Base-by-base conservation (phyloP, 2,888 invertebrate species). In the Dasysyrphus albostriatus region DNA sequence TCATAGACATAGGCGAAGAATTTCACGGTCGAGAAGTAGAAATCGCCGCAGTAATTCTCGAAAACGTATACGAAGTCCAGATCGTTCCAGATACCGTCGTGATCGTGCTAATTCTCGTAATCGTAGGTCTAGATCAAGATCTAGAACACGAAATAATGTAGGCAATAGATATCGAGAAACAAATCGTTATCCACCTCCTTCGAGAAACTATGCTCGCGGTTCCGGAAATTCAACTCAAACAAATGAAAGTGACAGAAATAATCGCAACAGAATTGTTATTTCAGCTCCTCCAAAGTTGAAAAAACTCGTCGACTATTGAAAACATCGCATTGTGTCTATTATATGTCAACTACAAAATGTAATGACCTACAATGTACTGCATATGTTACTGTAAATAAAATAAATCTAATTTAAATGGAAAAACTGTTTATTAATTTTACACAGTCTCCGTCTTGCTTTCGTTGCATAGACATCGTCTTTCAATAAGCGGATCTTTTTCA, bases 201-300 rank as follows among this genome's bases (percentile, higher is more conserved):
- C 78, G 19, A 69, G 80, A 9, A 78, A 73, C 10, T 85, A 65
- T 37, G 63, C 67, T 7, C 67, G 74, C 37, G 61, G 65, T 74
- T 63, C 58, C 49, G 75, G 58, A 34, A 76, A 77, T 39, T 65
- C 85, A 39, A 61, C 79, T 63, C 77, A 73, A 70, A 61, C 78
- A 29, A 81, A 80, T 24, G 75, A 88, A 5, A 75, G 77, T 54
- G 85, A 88, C 74, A 34, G 89, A 74, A 83, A 39, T 65, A 91
- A 90, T 73, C 90, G 92, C 8, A 92, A 91, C 56, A 90, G 91
- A 14, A 90, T 92, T 69, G 91, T 92, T 61, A 92, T 92, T 61
- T 92, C 92, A 37, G 92, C 92, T 56, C 92, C 92, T 32, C 92
- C 92, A 39, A 92, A 92, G 88, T 89, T 92, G 29, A 92, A 92